Base-by-base conservation (phyloP, 1,140 invertebrate genomes). In the Hylyphantes graminicola region DNA sequence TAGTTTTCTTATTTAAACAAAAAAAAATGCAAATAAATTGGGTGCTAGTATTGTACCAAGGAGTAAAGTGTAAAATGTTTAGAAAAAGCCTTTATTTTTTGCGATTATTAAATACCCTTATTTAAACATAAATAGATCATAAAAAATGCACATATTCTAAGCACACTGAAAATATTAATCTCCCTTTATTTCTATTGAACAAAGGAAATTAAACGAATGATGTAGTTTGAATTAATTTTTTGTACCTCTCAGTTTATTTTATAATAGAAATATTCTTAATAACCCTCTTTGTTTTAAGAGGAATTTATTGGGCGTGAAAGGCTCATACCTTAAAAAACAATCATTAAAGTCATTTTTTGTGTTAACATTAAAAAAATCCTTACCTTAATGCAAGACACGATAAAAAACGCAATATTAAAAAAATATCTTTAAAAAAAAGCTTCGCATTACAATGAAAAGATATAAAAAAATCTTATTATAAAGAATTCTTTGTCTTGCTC, bases 401-500 rank as follows among this genome's bases (percentile, higher is more conserved):
- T 67, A 53, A 59, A 74, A 59, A 74, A 57, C 55, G 59, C 57
- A 70, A 73, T 55, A 64, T 21, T 64, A 48, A 74, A 75, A 61
- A 73, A 83, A 74, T 21, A 82, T 53, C 63, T 65, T n/a, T 67
- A 15, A 55, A 83, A 83, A 83, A 83, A 75, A 11, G 61, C 53
- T 7, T 75, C 57, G 48, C 61, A 77, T 68, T 75, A 70, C 54
- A 57, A 15, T 51, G 19, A 76, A 84, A 85, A 85, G 59, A 59
- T 4, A 51, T 13, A 15, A 12, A 54, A 63, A 54, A 74, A 64
- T 65, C 61, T 68, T 63, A 50, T 21, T 12, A 78, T 61, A 48
- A 78, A 50, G 67, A 64, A 54, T 78, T 67, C 74, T 77, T 85
- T 76, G 82, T 85, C 55, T 65, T 70, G n/a, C 82, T 85, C 82